Conservation (phyloP, 2,888 invertebrate species). For the Hydriomena furcata region DNA sequence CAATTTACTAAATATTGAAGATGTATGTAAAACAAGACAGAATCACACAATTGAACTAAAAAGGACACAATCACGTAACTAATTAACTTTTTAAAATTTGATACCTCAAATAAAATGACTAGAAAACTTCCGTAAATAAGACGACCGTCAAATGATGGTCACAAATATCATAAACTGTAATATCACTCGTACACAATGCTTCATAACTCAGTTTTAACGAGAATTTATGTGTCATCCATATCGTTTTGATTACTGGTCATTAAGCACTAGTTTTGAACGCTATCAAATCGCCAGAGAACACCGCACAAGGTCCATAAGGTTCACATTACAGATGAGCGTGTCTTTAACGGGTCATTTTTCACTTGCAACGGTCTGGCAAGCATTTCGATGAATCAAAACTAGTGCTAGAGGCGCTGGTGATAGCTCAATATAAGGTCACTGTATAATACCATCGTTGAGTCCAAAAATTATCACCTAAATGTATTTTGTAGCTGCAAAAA, state of each 20-base stretch:
- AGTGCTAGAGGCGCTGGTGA: slow-evolving; percentile 8
- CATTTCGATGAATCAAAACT: not conserved
- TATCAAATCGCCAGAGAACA: not conserved
- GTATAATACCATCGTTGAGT: slow-evolving; percentile 23
- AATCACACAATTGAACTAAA: too few relatives aligned
- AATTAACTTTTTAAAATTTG: too few relatives aligned
- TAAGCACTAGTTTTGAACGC: not conserved
- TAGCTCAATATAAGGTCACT: slow-evolving; percentile 23
- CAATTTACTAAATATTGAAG: too few relatives aligned
- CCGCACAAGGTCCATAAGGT: too few relatives aligned
- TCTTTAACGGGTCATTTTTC: too few relatives aligned
- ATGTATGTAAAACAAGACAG: too few relatives aligned
- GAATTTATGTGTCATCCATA: slow-evolving; percentile 19
- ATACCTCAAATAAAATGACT: too few relatives aligned
- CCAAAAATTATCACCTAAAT: slow-evolving; percentile 21
- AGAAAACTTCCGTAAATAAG: not conserved
- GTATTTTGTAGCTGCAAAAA: slow-evolving; percentile 19
- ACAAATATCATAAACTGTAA: slow-evolving; percentile 32
- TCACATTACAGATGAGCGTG: too few relatives aligned
- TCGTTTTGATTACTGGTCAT: slow-evolving; percentile 15
- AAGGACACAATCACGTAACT: too few relatives aligned
- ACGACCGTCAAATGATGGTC: slow-evolving; percentile 15
- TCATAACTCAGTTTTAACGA: slow-evolving; percentile 27
- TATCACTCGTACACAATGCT: slow-evolving; percentile 30
- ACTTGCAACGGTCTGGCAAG: not conserved